Conservation (phyloP, 2,113 vertebrate genomes). For the Myotis lucifugus region DNA sequence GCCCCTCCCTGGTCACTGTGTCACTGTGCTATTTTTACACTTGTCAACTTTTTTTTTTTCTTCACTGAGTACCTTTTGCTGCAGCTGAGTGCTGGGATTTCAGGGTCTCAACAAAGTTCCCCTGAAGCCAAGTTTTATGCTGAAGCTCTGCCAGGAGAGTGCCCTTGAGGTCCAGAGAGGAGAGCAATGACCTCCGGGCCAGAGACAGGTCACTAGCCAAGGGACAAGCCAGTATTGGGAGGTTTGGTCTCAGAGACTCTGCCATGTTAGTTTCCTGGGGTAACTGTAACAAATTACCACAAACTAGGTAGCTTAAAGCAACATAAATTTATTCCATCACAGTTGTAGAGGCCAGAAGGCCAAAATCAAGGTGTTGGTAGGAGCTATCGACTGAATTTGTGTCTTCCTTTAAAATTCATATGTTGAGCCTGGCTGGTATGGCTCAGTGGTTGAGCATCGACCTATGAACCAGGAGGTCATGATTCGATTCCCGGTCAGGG, state of each 20-base stretch:
- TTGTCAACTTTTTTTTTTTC: conserved; percentile 28
- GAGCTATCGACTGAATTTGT: background rate
- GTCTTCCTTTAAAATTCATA: background rate
- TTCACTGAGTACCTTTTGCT: conserved; percentile 21
- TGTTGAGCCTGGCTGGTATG: too few relatives aligned
- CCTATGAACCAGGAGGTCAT: too few relatives aligned
- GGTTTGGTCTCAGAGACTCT: background rate
- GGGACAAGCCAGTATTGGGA: background rate
- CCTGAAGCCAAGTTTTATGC: background rate
- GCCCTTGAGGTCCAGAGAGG: background rate
- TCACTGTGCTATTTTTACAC: conserved; percentile 60
- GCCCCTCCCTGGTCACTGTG: background rate
- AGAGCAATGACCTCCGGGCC: background rate
- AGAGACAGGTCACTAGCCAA: background rate
- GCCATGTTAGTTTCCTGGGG: background rate
- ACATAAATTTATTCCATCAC: background rate
- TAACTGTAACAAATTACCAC: background rate
- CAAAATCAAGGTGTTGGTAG: background rate
- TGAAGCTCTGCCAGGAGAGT: background rate
- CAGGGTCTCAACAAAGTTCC: background rate
- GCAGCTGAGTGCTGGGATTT: background rate
- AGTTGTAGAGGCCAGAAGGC: background rate
- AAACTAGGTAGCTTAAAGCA: background rate
- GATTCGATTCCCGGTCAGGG: too few relatives aligned
- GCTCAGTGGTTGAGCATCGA: too few relatives aligned